Conservation (phyloP, 2,888 invertebrate genomes). For the Lycia hirtaria region DNA sequence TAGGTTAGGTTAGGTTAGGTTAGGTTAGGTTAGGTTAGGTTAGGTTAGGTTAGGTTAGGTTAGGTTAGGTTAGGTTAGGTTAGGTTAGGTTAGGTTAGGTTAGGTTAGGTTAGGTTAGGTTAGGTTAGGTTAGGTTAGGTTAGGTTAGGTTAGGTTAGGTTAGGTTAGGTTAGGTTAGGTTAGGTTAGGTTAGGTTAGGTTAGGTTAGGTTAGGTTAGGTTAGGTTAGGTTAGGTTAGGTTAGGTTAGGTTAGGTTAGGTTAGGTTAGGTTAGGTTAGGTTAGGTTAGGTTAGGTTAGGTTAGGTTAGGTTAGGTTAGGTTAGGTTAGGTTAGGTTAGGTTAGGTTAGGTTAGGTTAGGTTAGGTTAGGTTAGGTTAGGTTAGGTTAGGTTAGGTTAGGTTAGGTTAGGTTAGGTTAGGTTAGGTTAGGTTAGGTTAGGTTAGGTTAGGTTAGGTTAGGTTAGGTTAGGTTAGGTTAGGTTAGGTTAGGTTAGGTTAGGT, state of each 20-base stretch:
- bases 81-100: slow-evolving; percentile 22
- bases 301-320: slow-evolving; percentile 38
- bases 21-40: slow-evolving; percentile 25
- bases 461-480: no score
- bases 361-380: slow-evolving; percentile 38
- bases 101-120: slow-evolving; percentile 30
- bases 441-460: slow-evolving; percentile 39
- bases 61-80: slow-evolving; percentile 22
- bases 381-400: slow-evolving; percentile 39
- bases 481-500: no score
- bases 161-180: slow-evolving; percentile 25
- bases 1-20: slow-evolving; percentile 23
- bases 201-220: slow-evolving; percentile 39
- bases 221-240: slow-evolving; percentile 41
- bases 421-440: slow-evolving; percentile 37
- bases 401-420: slow-evolving; percentile 37
- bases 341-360: slow-evolving; percentile 35
- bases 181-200: slow-evolving; percentile 38
- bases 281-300: slow-evolving; percentile 37
- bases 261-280: slow-evolving; percentile 34
- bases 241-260: slow-evolving; percentile 38
- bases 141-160: slow-evolving; percentile 5
- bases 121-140: slow-evolving; percentile 25
- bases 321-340: slow-evolving; percentile 39
- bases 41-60: slow-evolving; percentile 20